phyloP scores from a whole-genome alignment of 2,888 invertebrate species.

The Coelogynopora nodosa region DNA sequence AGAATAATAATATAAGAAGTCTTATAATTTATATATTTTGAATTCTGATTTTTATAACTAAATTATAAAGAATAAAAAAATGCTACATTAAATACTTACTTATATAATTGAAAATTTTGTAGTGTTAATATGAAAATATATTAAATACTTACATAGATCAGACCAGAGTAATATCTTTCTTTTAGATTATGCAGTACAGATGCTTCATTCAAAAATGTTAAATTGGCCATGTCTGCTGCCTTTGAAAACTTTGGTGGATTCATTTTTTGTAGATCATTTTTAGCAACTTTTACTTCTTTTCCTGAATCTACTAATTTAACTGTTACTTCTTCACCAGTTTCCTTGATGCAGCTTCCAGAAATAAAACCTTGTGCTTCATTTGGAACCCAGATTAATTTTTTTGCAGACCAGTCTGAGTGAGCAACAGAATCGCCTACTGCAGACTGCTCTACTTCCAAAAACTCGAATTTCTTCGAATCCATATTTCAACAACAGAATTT shows the following conservation, averaged over 20 bases:
- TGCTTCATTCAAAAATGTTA: slow-evolving; percentile 98
- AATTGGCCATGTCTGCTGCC: slow-evolving; percentile 99
- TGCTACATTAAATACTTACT: no score
- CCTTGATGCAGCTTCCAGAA: slow-evolving; percentile 89
- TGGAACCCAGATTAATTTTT: slow-evolving; percentile 96
- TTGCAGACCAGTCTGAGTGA: slow-evolving; percentile 99
- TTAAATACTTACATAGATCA: slow-evolving; percentile 89
- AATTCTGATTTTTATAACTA: no score
- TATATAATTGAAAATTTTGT: not conserved
- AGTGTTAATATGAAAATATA: not conserved
- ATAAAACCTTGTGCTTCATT: slow-evolving; percentile 95
- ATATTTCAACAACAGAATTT: not conserved
- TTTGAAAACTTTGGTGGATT: slow-evolving; percentile 99
- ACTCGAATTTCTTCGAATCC: slow-evolving; percentile 38
- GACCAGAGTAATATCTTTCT: slow-evolving; percentile 96
- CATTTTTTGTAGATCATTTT: slow-evolving; percentile 99
- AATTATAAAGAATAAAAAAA: no score
- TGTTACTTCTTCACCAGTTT: slow-evolving; percentile 86
- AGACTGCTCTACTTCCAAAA: slow-evolving; percentile 16
- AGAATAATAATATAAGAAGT: no score
- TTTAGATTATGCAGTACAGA: slow-evolving; percentile 98
- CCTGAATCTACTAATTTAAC: slow-evolving; percentile 95
- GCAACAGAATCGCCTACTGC: slow-evolving; percentile 73
- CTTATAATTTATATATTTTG: no score
- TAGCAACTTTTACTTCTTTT: slow-evolving; percentile 81